These are phyloP conservation scores for Dermochelys coriacea DNA, from an alignment of 2,797 vertebrate genomes.

Conservation along the genomic window DNA sequence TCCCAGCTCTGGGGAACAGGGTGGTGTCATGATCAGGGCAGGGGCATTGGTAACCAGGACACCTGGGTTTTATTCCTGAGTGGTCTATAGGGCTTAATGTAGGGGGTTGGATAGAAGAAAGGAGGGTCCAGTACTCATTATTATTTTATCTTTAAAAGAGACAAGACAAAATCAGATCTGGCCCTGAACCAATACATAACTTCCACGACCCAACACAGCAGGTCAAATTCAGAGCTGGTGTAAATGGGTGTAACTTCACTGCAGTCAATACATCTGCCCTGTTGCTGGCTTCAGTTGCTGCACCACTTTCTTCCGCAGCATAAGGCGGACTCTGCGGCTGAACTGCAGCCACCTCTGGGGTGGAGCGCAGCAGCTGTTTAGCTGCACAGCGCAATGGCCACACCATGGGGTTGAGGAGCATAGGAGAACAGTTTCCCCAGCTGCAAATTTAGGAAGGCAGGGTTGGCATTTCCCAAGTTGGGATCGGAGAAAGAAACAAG, in stretches of 20 bases:
- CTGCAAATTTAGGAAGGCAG: not conserved
- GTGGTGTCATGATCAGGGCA: accelerated
- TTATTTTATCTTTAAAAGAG: not conserved
- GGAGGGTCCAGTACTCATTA: too few relatives aligned
- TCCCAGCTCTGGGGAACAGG: not conserved
- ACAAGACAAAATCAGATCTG: not conserved
- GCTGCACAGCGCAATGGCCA: accelerated
- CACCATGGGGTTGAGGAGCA: not conserved
- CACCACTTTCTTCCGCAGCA: not conserved
- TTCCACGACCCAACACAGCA: accelerated
- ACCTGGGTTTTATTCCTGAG: not conserved
- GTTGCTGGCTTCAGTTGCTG: not conserved
- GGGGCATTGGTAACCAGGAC: not conserved
- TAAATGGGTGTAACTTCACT: accelerated
- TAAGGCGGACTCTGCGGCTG: not conserved
- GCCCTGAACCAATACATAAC: not conserved
- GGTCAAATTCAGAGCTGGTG: not conserved
- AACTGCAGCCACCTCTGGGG: not conserved
- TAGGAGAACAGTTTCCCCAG: not conserved
- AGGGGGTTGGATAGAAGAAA: not conserved
- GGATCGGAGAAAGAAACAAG: not conserved
- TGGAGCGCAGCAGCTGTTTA: not conserved
- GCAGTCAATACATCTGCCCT: not conserved
- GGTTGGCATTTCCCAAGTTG: not conserved
- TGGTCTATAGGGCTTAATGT: not conserved